Conservation (phyloP, 2,888 invertebrate genomes). For the Cosmopolites sordidus region DNA sequence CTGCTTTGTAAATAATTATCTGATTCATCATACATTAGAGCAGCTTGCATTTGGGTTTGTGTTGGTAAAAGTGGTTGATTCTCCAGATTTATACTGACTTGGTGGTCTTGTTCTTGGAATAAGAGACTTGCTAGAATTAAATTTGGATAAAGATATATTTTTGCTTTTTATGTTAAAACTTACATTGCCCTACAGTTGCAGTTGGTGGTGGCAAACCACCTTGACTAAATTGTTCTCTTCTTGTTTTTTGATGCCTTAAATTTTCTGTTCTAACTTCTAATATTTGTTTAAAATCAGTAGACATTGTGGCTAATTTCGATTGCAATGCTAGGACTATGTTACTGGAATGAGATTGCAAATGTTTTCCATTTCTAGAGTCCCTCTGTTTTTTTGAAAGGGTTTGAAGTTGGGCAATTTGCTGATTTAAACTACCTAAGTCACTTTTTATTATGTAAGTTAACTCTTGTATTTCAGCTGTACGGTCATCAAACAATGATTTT, state of each 20-base stretch:
- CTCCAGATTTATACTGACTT: constrained; percentile 81
- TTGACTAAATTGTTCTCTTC: constrained; percentile 88
- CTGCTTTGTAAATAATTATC: constrained; percentile 88
- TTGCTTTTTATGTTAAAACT: constrained; percentile 33
- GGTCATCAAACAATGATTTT: constrained; percentile 94
- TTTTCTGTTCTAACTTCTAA: constrained; percentile 97
- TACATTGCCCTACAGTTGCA: constrained; percentile 37
- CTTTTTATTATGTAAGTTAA: constrained; percentile 96
- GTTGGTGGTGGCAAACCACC: constrained; percentile 60
- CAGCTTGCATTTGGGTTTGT: constrained; percentile 58
- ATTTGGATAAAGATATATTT: not conserved
- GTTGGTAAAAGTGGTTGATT: constrained; percentile 50
- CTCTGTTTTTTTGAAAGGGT: constrained; percentile 74
- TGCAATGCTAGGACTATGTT: constrained; percentile 89
- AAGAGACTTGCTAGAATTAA: constrained; percentile 42
- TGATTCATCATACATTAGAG: constrained; percentile 77
- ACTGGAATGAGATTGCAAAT: constrained; percentile 80
- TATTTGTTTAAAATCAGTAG: constrained; percentile 95
- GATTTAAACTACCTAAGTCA: constrained; percentile 90
- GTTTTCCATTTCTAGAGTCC: constrained; percentile 58
- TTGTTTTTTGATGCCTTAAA: constrained; percentile 88
- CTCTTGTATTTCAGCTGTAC: constrained; percentile 94
- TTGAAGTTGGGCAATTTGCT: constrained; percentile 91
- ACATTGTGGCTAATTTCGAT: constrained; percentile 94
- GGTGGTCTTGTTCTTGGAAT: constrained; percentile 60